These are phyloP conservation scores for Novumbra hubbsi DNA, from an alignment of 2,797 vertebrate species.

Conservation along the genomic window DNA sequence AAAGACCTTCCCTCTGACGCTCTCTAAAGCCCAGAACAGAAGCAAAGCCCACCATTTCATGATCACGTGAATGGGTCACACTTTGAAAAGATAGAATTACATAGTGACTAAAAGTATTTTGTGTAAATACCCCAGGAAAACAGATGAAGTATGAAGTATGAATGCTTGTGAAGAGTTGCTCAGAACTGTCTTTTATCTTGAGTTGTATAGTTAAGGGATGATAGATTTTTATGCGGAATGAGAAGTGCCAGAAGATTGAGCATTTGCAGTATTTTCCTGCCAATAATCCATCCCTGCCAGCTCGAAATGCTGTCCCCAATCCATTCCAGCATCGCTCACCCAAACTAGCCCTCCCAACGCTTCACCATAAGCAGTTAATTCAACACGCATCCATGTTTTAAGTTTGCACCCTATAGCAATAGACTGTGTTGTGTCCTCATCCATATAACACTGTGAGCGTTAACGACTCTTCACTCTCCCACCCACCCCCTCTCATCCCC, in stretches of 20 bases:
- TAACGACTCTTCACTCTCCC: too few species aligned
- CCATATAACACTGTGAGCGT: not conserved
- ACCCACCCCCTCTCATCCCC: too few species aligned
- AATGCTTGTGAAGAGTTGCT: not conserved
- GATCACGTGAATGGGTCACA: not conserved
- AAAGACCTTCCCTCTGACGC: not conserved
- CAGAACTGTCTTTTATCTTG: not conserved
- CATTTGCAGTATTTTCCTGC: not conserved
- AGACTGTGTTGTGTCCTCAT: constrained; percentile 1
- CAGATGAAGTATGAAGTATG: not conserved
- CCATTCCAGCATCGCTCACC: not conserved
- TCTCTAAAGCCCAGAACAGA: not conserved
- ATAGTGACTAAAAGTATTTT: not conserved
- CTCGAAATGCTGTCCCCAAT: not conserved
- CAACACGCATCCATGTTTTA: not conserved
- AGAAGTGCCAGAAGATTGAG: not conserved
- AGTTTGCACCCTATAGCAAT: not conserved
- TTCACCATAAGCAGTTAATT: not conserved
- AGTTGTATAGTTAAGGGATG: not conserved
- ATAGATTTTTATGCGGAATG: not conserved
- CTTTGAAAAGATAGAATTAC: not conserved
- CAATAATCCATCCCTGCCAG: not conserved
- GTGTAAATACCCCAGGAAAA: not conserved
- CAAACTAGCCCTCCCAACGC: not conserved
- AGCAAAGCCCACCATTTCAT: not conserved